phyloP scores from a whole-genome alignment of 2,797 vertebrate species.

The Limosa lapponica region DNA sequence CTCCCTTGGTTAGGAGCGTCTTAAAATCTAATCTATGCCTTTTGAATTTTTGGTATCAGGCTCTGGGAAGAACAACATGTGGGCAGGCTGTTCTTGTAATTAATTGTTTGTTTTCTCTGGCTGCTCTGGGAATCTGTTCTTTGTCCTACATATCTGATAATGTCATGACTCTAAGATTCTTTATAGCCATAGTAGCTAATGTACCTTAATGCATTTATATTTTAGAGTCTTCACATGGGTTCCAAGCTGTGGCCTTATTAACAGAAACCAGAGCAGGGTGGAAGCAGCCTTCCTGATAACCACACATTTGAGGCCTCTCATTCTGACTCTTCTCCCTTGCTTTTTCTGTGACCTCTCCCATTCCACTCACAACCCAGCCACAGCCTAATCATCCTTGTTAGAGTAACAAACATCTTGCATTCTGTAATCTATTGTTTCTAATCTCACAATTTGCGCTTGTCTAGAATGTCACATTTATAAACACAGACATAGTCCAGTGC shows the following conservation, averaged over 20 bases:
- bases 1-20: background rate
- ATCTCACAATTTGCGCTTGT: background rate
- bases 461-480: constrained; percentile 7
- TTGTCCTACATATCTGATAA: constrained; percentile 43
- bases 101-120: constrained; percentile 54
- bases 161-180: constrained; percentile 6
- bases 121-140: constrained; percentile 51
- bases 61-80: background rate
- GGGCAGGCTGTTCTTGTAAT: constrained; percentile 33
- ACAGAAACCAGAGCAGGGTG: constrained; percentile 55
- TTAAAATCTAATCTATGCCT: background rate
- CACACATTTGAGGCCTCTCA: background rate
- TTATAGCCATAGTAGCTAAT: constrained; percentile 17
- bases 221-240: constrained; percentile 1
- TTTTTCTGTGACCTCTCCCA: background rate
- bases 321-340: background rate
- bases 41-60: background rate
- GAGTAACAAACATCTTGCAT: background rate
- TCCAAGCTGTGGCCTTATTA: constrained; percentile 23
- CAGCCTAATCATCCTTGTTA: background rate
- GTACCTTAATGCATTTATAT: constrained; percentile 60
- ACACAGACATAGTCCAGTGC: background rate
- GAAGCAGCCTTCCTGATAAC: constrained; percentile 39
- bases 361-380: background rate
- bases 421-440: constrained; percentile 12